Evolutionary conservation across 2,113 vertebrate genomes (phyloP), one percentile per base, ranked within the genome.

Genomic region (Crotalus tigris): DNA sequence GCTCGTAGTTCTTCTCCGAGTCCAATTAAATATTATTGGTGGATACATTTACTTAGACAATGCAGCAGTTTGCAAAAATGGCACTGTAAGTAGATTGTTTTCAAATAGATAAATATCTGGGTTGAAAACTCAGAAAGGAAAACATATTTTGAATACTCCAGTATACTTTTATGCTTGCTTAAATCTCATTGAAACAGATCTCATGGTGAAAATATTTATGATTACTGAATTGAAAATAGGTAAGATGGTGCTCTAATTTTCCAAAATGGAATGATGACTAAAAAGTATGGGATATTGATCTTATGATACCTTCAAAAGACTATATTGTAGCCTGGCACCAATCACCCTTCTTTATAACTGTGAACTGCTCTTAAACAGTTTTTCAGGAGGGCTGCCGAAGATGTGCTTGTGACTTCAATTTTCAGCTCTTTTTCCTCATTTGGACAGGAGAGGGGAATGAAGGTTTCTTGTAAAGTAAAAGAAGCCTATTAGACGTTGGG

Each of bases 31-130:
- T 97, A 98, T 99, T 96, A 99, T 99, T 19, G 99, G 99, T 4
- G 99, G 99, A 17, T 99, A 99, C 95, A 98, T 99, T 97, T 99
- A 99, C 97, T 97, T 99, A 95, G 99, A 99, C 94, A 99, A 99
- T 95, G 98, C 99, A 13, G 96, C 97, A 10, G 96, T 98, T 75
- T 97, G 98, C 93, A 99, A 98, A 96, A 98, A 97, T 1, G 96
- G 97, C 91, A 97, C 92, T 2, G 99, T 99, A 94, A 98, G 98
- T 96, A 91, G 0, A 88, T 69, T 89, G 21, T 21, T 69, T 44
- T 88, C 81, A 29, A 0, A 51, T 17, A 51, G 4, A n/a, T 24
- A 64, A 88, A 49, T 92, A 23, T 89, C 23, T 29, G 24, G 53
- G 57, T 9, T 57, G 53, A 75, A 92, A 57, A 85, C 33, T 88